Base-by-base conservation (phyloP, 2,797 vertebrate genomes). In the Clarias pachynema region DNA sequence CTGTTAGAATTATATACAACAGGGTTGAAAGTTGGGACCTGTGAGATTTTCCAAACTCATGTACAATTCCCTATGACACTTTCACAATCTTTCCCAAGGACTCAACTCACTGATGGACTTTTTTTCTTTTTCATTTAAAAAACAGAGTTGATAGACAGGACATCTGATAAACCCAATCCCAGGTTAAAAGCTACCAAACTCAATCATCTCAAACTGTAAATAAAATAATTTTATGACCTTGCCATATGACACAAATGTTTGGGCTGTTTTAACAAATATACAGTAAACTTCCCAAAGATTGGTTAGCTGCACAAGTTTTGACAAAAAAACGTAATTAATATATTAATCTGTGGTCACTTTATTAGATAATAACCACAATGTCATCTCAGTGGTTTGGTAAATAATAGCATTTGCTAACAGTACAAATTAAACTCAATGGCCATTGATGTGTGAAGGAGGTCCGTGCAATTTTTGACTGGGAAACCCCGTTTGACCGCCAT, bases 401-500 rank as follows among this genome's bases (percentile, higher is more conserved):
- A 56, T 18, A 74, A 60, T 3, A 78, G 57, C 31, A 20, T 40
- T 53, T 37, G 12, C 57, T 60, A 37, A 62, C 3, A 0, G 2
- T 40, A 2, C 59, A 4, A 40, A 26, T 63, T n/a, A 40, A 7
- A 78, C 2, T 4, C 29, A 24, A n/a, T 40, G 77, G 34, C 31
- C 77, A 18, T 44, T 0, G 18, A 63, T 16, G 77, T 63, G 16
- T 53, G 24, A 56, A 81, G 26, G 16, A 22, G 56, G 44, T 14
- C 89, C 85, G 49, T 89, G 83, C 86, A 53, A 34, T 24, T 34
- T 66, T 4, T 24, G 77, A 5, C 49, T n/a, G 29, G 81, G 88
- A 89, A 87, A 86, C 87, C 89, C 89, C 83, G 73, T 68, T 18
- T 18, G 15, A 68, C 37, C 88, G 88, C 89, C 89, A 90, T 90